Conservation (phyloP, 2,888 invertebrate species). For the Polydrusus tereticollis region DNA sequence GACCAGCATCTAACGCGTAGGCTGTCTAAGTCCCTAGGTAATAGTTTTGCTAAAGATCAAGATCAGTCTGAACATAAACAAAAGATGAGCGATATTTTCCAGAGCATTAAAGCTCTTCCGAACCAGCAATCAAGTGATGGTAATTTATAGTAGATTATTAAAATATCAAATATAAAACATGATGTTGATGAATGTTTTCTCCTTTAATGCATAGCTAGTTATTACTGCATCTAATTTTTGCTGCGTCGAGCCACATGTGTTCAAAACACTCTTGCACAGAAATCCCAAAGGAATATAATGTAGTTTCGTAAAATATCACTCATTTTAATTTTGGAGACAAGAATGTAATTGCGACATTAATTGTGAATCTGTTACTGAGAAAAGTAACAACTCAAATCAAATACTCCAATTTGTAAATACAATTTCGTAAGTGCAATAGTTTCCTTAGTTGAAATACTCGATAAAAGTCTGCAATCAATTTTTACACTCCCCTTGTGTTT, state of each 20-base stretch:
- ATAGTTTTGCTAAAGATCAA: slow-evolving; percentile 46
- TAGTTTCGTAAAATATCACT: too few species aligned
- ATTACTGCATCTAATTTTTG: background rate
- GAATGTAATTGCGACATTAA: background rate
- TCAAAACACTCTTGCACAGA: background rate
- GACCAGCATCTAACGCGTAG: slow-evolving; percentile 28
- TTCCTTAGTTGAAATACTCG: slow-evolving; percentile 17
- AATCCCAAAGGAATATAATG: too few species aligned
- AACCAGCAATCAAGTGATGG: slow-evolving; percentile 5
- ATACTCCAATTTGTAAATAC: background rate
- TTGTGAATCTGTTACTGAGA: background rate
- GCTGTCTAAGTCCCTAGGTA: slow-evolving; percentile 49
- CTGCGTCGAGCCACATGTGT: background rate
- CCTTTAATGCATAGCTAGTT: too few species aligned
- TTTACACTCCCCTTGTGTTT: background rate
- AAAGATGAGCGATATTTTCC: slow-evolving; percentile 53
- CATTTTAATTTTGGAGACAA: background rate
- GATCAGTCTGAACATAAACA: slow-evolving; percentile 51
- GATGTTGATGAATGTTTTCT: too few species aligned
- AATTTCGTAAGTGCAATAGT: background rate
- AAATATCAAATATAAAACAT: too few species aligned
- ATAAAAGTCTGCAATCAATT: background rate
- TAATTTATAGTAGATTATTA: too few species aligned
- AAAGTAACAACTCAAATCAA: background rate
- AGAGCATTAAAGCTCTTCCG: slow-evolving; percentile 37